Percentiles rank a stretch among this genome's conserved stretches.
Conservation (phyloP, 2,888 invertebrate species). For the Acheta domesticus region DNA sequence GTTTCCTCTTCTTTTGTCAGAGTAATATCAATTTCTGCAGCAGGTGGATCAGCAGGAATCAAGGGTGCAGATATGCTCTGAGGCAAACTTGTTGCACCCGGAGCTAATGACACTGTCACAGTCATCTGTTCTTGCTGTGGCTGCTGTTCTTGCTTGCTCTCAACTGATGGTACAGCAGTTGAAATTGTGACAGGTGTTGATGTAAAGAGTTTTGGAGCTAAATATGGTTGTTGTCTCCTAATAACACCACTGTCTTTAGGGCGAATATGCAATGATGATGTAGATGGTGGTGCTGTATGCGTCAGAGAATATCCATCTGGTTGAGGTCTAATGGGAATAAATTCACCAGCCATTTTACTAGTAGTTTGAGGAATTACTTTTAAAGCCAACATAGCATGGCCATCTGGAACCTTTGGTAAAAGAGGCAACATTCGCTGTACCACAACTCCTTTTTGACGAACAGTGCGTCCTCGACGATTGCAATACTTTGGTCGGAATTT, state of each 20-base stretch:
- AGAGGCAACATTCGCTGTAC: constrained; percentile 72
- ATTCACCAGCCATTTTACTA: constrained; percentile 39
- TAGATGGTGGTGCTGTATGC: not conserved
- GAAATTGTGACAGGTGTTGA: constrained; percentile 5
- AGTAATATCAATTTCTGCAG: not conserved
- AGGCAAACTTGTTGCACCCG: not conserved
- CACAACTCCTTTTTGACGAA: constrained; percentile 60
- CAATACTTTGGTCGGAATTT: constrained; percentile 50
- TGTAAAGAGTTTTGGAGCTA: not conserved
- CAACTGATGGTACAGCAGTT: not conserved
- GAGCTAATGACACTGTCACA: not conserved
- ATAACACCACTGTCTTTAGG: not conserved
- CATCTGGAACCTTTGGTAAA: constrained; percentile 56
- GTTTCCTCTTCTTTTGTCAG: not conserved
- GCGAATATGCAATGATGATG: not conserved
- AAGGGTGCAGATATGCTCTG: not conserved
- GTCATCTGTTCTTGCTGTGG: not conserved
- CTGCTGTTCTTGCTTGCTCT: not conserved
- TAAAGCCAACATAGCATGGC: constrained; percentile 50
- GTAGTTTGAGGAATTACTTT: constrained; percentile 42
- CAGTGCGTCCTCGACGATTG: constrained; percentile 49
- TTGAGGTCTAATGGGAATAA: constrained; percentile 32
- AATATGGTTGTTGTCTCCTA: not conserved
- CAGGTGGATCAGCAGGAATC: not conserved
- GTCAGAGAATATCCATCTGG: not conserved